Conservation (phyloP, 2,113 vertebrate species). For the Gymnorhina tibicen region DNA sequence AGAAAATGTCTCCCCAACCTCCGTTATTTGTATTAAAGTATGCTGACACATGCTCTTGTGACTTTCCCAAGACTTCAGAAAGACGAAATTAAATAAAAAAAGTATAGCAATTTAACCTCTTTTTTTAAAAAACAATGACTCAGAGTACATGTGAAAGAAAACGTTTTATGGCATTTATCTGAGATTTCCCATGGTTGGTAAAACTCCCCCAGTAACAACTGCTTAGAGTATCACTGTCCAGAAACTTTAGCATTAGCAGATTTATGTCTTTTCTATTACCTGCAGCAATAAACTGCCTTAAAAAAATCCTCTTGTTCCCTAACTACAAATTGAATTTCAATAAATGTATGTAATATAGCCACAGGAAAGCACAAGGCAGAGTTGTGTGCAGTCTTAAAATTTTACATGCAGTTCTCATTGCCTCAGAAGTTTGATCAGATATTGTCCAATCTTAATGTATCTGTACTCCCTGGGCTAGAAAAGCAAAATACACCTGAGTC, state of each 20-base stretch:
- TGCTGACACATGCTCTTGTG: not conserved
- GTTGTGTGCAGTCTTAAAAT: not conserved
- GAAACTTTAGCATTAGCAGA: constrained; percentile 7
- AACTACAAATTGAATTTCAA: constrained; percentile 57
- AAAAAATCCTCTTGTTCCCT: constrained; percentile 7
- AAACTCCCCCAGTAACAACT: not conserved
- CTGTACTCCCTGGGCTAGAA: not conserved
- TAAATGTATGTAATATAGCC: constrained; percentile 21
- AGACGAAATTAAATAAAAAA: not conserved
- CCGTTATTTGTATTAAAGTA: not conserved
- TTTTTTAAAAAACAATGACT: not conserved
- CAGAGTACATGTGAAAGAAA: not conserved
- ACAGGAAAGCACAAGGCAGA: not conserved
- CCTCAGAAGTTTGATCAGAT: not conserved
- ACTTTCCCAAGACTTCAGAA: not conserved
- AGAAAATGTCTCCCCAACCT: not conserved
- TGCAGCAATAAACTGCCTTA: constrained; percentile 4
- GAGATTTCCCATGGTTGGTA: not conserved
- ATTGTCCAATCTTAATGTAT: not conserved
- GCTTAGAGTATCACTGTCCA: not conserved
- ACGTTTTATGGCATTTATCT: not conserved
- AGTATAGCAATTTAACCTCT: not conserved
- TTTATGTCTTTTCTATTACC: constrained; percentile 46
- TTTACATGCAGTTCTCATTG: not conserved
- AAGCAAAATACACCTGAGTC: not conserved